Evolutionary conservation across 2,113 vertebrate species (phyloP).

Genomic region (Piprites chloris): DNA sequence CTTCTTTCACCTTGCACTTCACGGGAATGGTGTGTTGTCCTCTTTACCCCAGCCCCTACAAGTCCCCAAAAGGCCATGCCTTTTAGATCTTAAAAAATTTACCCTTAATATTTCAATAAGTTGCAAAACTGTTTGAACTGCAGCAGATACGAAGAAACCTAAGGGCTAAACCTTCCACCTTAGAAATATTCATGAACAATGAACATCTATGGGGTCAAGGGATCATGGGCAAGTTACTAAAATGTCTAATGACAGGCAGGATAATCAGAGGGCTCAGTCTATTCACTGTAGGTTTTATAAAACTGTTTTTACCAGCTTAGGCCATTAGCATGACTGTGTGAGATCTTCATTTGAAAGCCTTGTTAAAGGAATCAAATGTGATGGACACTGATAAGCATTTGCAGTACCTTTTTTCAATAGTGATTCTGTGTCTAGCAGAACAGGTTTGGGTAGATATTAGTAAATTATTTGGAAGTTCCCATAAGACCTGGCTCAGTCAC

Average conservation of each 20-base stretch:
- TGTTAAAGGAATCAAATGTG: not conserved
- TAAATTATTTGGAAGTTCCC: not conserved
- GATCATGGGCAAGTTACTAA: not conserved
- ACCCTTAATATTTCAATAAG: not conserved
- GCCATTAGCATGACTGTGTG: not conserved
- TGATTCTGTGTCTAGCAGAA: not conserved
- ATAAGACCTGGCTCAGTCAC: not conserved
- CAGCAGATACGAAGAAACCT: not conserved
- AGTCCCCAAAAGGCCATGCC: not conserved
- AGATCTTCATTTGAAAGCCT: not conserved
- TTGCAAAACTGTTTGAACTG: not conserved
- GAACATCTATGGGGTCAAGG: not conserved
- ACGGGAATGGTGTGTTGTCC: accelerated
- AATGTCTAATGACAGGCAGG: not conserved
- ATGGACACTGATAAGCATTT: not conserved
- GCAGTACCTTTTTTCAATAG: not conserved
- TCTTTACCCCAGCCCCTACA: not conserved
- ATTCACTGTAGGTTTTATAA: not conserved
- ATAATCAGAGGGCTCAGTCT: not conserved
- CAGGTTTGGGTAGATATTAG: not conserved
- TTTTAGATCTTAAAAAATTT: not conserved
- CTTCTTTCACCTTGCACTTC: not conserved
- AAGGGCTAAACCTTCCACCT: not conserved
- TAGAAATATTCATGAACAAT: not conserved
- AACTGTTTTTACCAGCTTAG: not conserved